These are phyloP conservation scores for Ceuthmochares aereus DNA, from an alignment of 2,113 vertebrate species.

Conservation along the genomic window DNA sequence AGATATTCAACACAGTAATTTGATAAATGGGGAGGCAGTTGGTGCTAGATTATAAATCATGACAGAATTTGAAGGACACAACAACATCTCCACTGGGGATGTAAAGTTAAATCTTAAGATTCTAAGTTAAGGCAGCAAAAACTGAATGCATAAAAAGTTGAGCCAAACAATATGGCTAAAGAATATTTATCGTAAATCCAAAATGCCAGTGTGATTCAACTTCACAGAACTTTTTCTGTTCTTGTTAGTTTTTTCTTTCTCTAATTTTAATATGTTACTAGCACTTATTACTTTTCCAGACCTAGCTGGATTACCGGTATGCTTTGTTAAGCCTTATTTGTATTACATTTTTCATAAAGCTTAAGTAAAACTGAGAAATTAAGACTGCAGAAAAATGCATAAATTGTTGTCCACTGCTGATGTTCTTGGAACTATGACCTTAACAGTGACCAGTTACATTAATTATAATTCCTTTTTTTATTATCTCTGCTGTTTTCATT, in stretches of 20 bases:
- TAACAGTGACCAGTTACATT: neutral
- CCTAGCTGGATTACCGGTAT: neutral
- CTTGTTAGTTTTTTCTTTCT: neutral
- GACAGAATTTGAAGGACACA: neutral
- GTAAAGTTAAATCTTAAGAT: neutral
- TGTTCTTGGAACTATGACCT: neutral
- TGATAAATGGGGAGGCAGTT: neutral
- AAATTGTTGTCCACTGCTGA: neutral
- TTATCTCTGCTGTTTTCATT: constrained; percentile 26
- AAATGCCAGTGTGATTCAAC: neutral
- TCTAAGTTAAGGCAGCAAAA: neutral
- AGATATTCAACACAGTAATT: neutral
- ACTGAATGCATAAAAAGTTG: neutral
- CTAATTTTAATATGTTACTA: neutral
- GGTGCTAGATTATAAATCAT: neutral
- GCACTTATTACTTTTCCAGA: constrained; percentile 1
- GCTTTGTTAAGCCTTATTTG: neutral
- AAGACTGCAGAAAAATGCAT: neutral
- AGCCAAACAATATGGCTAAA: neutral
- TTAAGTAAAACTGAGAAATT: neutral
- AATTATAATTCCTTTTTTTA: neutral
- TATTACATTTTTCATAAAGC: constrained; percentile 2
- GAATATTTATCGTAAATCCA: neutral
- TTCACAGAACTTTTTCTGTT: neutral
- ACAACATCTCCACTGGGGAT: neutral